phyloP scores from a whole-genome alignment of 2,888 invertebrate species.

The Icerya purchasi region DNA sequence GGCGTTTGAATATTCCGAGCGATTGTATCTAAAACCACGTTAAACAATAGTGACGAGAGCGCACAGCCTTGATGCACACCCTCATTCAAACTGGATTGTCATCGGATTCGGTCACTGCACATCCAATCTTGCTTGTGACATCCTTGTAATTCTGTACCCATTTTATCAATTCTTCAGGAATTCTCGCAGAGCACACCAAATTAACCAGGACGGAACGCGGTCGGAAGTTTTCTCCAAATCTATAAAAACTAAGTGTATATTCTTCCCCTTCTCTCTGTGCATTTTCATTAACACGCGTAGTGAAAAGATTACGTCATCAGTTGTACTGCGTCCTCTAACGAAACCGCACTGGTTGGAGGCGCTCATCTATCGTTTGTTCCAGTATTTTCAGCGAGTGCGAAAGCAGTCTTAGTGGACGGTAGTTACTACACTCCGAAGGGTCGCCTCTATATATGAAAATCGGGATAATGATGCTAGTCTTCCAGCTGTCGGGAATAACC shows the following conservation, averaged over 20 bases:
- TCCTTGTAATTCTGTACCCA: neutral
- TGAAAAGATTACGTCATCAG: neutral
- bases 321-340: neutral
- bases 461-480: neutral
- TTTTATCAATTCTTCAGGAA: no score
- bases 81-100: neutral
- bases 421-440: neutral
- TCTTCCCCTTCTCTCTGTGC: neutral
- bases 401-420: neutral
- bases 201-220: neutral
- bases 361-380: neutral
- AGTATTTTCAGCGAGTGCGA: neutral
- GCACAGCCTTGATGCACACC: neutral
- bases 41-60: neutral
- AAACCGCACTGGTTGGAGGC: neutral
- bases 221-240: neutral
- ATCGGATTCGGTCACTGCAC: neutral
- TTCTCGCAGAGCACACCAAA: neutral
- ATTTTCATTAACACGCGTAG: neutral
- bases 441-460: neutral
- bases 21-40: neutral
- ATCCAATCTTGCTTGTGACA: neutral
- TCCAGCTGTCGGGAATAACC: no score
- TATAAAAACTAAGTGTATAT: neutral
- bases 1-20: neutral